Evolutionary conservation across 1,140 invertebrate genomes (phyloP), one percentile per base, ranked within the genome.

Genomic region (Lepidurus arcticus): DNA sequence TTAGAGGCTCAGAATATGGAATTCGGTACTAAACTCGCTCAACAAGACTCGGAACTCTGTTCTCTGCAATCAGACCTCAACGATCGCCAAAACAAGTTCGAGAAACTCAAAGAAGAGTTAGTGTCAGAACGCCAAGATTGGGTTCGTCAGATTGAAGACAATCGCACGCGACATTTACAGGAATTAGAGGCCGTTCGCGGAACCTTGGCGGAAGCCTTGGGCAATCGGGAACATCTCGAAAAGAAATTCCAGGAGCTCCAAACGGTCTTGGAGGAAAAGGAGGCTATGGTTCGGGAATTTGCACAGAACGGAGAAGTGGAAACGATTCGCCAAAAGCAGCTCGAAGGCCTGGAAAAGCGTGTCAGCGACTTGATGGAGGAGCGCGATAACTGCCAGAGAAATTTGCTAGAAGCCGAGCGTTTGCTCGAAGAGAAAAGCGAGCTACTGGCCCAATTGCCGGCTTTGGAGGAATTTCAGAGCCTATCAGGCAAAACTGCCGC

Each of bases 131-230:
- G 78, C 44, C 73, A 73, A 75, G 47, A 43, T 45, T 80, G 79
- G 79, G 76, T 80, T 24, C 44, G 77, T 42, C 76, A 77, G 34
- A 80, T 80, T 21, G 79, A 80, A 45, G 76, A 77, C 21, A 80
- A 80, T 53, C 45, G 79, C 21, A 24, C 45, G 43, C 65, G 79
- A 43, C 79, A 80, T 45, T 74, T 80, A 53, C 73, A 78, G 26
- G 79, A 80, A 74, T 26, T 80, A 10, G 74, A 77, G n/a, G 34
- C 26, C 42, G 4, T 78, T 24, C 44, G 47, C n/a, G 65, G 43
- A 16, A 44, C 78, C 7, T 34, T 44, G 44, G 21, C 74, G 13
- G n/a, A 76, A 73, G 44, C 43, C 44, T 44, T 77, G 11, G 65
- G 73, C 26, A 10, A 77, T 24, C 75, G 77, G 21, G 73, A 76